Conservation (phyloP, 2,113 vertebrate species). For the Toxotes jaculatrix region DNA sequence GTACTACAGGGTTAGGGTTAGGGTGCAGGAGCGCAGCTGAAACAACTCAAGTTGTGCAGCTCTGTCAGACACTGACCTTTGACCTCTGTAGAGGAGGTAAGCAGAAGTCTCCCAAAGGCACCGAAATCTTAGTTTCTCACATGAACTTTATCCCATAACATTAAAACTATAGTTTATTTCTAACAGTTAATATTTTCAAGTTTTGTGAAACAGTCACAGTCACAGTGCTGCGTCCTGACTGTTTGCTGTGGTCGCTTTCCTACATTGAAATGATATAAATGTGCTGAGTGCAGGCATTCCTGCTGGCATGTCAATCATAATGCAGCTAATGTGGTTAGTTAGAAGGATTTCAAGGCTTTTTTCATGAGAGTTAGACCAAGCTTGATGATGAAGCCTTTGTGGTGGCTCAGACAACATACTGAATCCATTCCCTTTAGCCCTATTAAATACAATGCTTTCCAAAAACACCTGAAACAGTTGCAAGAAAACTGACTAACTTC, state of each 20-base stretch:
- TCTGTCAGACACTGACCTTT: no score
- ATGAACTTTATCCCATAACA: not conserved
- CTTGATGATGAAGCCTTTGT: not conserved
- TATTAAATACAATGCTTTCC: not conserved
- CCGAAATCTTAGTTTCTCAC: not conserved
- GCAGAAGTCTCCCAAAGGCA: no score
- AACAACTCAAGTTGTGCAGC: no score
- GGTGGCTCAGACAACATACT: not conserved
- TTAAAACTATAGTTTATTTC: not conserved
- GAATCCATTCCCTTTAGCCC: not conserved
- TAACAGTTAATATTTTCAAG: not conserved
- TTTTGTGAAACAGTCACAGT: not conserved
- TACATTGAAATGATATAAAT: not conserved
- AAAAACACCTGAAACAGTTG: not conserved
- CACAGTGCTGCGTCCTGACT: not conserved
- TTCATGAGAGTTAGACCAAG: not conserved
- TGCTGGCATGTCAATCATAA: not conserved
- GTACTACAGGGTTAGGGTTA: no score
- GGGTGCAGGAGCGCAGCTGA: no score
- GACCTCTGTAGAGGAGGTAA: no score
- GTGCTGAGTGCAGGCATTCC: not conserved
- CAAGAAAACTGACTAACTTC: conserved; percentile 1
- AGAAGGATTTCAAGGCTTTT: not conserved
- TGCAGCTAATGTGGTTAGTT: not conserved
- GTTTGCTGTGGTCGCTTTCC: not conserved